Evolutionary conservation across 2,797 vertebrate species (phyloP).

Genomic region (Pteropus rufus): DNA sequence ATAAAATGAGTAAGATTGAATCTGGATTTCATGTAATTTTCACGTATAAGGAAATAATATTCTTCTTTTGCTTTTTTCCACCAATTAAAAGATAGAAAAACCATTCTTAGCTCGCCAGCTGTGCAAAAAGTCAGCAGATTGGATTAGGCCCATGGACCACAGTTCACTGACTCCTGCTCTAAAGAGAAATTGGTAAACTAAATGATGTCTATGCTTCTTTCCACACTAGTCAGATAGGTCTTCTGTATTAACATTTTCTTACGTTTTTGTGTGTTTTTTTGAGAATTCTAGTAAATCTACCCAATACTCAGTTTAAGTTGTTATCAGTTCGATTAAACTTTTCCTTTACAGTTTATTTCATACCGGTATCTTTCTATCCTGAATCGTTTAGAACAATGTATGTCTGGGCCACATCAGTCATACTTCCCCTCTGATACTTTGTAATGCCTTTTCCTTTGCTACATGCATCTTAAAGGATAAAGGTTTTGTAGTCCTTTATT

Average conservation of each 20-base stretch:
- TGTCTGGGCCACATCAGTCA: too few relatives aligned
- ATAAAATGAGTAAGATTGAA: neutral
- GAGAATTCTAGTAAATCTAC: neutral
- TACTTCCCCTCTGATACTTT: neutral
- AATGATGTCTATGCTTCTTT: neutral
- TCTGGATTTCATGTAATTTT: neutral
- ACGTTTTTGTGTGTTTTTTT: neutral
- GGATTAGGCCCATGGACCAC: neutral
- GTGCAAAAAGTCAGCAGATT: neutral
- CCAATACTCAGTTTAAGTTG: neutral
- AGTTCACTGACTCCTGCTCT: neutral
- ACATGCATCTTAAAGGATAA: neutral
- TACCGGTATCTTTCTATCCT: neutral
- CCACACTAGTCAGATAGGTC: accelerated
- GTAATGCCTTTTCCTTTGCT: neutral
- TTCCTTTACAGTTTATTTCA: neutral
- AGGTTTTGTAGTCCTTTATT: neutral
- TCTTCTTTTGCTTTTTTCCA: neutral
- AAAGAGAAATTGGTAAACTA: neutral
- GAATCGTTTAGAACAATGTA: neutral
- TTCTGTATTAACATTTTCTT: neutral
- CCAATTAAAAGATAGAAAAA: neutral
- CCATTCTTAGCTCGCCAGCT: neutral
- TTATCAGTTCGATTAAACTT: neutral
- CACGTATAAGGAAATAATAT: neutral